Evolutionary conservation across 2,888 invertebrate species (phyloP).

Genomic region (Rotaria macrura): DNA sequence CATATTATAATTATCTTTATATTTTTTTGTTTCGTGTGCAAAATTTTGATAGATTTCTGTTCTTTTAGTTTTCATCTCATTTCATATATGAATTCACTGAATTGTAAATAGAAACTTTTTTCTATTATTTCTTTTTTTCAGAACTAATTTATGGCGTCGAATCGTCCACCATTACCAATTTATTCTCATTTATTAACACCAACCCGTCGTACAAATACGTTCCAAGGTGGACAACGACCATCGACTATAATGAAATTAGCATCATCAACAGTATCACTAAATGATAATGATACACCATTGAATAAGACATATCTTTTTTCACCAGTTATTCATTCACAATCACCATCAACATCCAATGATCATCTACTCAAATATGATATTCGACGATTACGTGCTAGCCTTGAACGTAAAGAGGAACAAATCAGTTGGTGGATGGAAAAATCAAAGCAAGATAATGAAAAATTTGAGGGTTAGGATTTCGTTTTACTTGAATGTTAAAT

Average conservation of each 20-base stretch:
- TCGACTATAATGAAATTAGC: background rate
- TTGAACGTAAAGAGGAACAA: slow-evolving; percentile 19
- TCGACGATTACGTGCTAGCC: slow-evolving; percentile 1
- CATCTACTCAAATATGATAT: background rate
- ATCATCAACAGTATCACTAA: background rate
- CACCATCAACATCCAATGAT: background rate
- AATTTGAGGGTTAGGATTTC: background rate
- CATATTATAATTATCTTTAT: too few species aligned
- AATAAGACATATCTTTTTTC: slow-evolving; percentile 13
- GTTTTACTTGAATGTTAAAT: too few species aligned
- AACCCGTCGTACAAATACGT: slow-evolving; percentile 12
- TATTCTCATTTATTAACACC: background rate
- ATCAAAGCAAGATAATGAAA: background rate
- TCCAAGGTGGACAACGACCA: background rate
- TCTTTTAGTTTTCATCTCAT: background rate
- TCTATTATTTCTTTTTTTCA: too few species aligned
- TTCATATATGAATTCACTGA: background rate
- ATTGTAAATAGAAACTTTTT: background rate
- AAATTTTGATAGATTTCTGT: background rate
- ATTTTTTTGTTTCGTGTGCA: background rate
- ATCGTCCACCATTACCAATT: background rate
- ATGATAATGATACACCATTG: background rate
- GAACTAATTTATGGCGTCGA: background rate
- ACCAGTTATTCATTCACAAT: background rate
- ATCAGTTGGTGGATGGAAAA: slow-evolving; percentile 22